Percentiles rank a stretch among this genome's conserved stretches.
phyloP scores from a whole-genome alignment of 2,797 vertebrate species.

The Hozukius guyotensis region DNA sequence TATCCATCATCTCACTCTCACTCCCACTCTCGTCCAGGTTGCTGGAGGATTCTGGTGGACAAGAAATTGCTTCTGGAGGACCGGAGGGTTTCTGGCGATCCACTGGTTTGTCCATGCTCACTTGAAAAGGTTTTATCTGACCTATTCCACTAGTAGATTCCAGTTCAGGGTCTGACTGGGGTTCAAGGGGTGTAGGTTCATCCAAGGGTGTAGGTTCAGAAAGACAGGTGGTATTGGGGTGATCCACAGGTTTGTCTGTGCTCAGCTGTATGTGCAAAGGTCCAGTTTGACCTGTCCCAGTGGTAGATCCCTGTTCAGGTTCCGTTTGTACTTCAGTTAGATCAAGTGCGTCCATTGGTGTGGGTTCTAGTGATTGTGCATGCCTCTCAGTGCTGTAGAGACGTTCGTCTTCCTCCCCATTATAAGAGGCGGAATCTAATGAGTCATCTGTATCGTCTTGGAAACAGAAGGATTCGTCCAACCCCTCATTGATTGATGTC shows the following conservation, averaged over 20 bases:
- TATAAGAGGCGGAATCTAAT: slow-evolving; percentile 92
- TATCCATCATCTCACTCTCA: slow-evolving; percentile 77
- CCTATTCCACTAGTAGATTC: slow-evolving; percentile 62
- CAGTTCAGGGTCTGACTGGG: slow-evolving; percentile 11
- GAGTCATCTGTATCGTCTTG: slow-evolving; percentile 92
- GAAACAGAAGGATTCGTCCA: slow-evolving; percentile 95
- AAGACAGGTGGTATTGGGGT: slow-evolving; percentile 7
- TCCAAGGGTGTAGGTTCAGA: slow-evolving; percentile 56
- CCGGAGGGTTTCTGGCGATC: slow-evolving; percentile 20
- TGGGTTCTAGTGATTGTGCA: slow-evolving; percentile 77
- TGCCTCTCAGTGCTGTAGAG: slow-evolving; percentile 91
- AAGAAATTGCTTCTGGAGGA: slow-evolving; percentile 42
- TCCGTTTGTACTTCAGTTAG: slow-evolving; percentile 37
- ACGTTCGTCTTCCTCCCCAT: slow-evolving; percentile 90
- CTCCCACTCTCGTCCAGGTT: slow-evolving; percentile 47
- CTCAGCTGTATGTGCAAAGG: slow-evolving; percentile 52
- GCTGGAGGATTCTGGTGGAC: slow-evolving; percentile 51
- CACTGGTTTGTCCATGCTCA: slow-evolving; percentile 35
- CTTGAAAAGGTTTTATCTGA: slow-evolving; percentile 64
- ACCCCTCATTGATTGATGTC: slow-evolving; percentile 92
- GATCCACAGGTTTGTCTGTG: slow-evolving; percentile 36
- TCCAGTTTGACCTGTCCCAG: slow-evolving; percentile 76
- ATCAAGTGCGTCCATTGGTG: slow-evolving; percentile 34
- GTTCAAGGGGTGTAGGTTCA: slow-evolving; percentile 1
- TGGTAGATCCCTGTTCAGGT: slow-evolving; percentile 31